phyloP scores from a whole-genome alignment of 1,140 invertebrate genomes.

The Sesamia nonagrioides region DNA sequence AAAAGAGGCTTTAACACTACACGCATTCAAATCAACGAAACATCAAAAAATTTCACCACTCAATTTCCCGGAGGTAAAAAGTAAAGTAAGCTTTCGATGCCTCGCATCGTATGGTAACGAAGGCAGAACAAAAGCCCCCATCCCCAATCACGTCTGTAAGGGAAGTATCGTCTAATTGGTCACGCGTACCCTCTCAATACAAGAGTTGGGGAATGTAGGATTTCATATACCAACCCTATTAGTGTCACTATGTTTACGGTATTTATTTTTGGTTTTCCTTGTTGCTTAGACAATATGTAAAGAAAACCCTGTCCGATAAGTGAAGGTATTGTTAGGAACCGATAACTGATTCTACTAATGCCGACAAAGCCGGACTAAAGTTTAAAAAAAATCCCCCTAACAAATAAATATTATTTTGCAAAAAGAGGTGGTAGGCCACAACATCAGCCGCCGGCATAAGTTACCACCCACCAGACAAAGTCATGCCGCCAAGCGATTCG shows the following conservation, averaged over 20 bases:
- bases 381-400: too few species aligned
- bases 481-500: too few species aligned
- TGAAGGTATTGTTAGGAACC: too few species aligned
- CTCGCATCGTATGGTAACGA: constrained; percentile 4
- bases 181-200: constrained; percentile 46
- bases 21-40: neutral
- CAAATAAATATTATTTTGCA: too few species aligned
- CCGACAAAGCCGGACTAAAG: too few species aligned
- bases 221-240: constrained; percentile 37
- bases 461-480: too few species aligned
- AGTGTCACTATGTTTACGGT: constrained; percentile 28
- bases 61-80: constrained; percentile 29
- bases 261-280: neutral
- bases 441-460: too few species aligned
- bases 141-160: constrained; percentile 29
- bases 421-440: too few species aligned
- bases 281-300: too few species aligned
- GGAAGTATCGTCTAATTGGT: constrained; percentile 52
- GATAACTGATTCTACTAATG: too few species aligned
- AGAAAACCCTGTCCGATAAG: too few species aligned
- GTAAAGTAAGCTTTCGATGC: constrained; percentile 2
- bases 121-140: constrained; percentile 7
- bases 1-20: neutral
- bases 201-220: constrained; percentile 31
- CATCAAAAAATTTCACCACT: neutral